Evolutionary conservation across 2,888 invertebrate genomes (phyloP).

Genomic region (Melinopterus prodromus): DNA sequence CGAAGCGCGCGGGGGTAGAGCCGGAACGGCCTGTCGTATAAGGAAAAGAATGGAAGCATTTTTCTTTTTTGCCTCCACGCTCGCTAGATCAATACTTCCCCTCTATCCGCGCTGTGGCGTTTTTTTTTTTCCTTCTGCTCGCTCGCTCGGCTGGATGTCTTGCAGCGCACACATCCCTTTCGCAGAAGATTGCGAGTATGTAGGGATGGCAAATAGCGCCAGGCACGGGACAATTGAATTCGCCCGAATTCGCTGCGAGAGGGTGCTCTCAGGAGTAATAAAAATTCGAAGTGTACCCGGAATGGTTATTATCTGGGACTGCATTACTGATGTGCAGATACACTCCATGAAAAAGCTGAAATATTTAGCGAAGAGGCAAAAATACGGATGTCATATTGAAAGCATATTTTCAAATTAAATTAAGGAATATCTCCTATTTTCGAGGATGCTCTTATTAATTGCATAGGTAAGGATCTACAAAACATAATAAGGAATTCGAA

Average conservation of each 20-base stretch:
- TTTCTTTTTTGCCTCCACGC: constrained; percentile 50
- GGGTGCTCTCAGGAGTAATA: not conserved
- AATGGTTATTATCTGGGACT: constrained; percentile 4
- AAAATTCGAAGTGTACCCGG: not conserved
- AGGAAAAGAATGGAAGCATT: constrained; percentile 54
- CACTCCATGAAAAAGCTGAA: not conserved
- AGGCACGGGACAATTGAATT: not conserved
- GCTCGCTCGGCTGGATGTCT: not conserved
- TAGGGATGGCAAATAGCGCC: constrained; percentile 50
- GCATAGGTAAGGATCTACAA: too few relatives aligned
- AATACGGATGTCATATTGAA: too few relatives aligned
- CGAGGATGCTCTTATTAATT: too few relatives aligned
- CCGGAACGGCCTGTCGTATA: constrained; percentile 29
- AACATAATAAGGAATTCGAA: too few relatives aligned
- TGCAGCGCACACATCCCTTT: constrained; percentile 46
- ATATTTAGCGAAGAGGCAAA: not conserved
- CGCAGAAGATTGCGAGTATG: constrained; percentile 37
- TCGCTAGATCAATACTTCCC: constrained; percentile 56
- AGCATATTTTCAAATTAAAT: too few relatives aligned
- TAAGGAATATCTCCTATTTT: too few relatives aligned
- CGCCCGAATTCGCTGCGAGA: not conserved
- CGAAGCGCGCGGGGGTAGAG: not conserved
- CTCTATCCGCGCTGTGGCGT: constrained; percentile 51
- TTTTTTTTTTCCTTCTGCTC: not conserved
- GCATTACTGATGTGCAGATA: not conserved